A percentile compares a stretch with the other conserved stretches of the same genome.
These are phyloP conservation scores for Siniperca scherzeri DNA, from an alignment of 2,797 vertebrate species.

Conservation along the genomic window DNA sequence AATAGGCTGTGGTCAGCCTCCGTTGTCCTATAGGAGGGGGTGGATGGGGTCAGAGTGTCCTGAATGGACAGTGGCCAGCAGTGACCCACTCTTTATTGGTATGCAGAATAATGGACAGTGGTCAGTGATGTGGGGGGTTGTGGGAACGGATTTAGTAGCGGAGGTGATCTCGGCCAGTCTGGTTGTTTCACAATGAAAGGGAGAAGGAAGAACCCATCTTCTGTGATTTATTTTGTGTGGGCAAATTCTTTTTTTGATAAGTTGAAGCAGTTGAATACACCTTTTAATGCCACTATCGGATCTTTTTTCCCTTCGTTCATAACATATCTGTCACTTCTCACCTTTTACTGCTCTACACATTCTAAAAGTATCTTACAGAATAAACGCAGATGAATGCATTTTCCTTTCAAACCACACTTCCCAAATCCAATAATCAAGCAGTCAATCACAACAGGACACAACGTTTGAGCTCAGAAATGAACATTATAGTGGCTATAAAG, in stretches of 20 bases:
- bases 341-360: not conserved
- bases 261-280: not conserved
- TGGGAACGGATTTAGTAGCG: conserved; percentile 68
- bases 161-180: conserved; percentile 51
- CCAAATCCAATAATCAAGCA: conserved; percentile 50
- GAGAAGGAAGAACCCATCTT: not conserved
- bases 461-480: conserved; percentile 56
- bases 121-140: conserved; percentile 63
- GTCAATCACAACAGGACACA: conserved; percentile 63
- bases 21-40: conserved; percentile 51
- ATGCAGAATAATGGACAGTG: conserved; percentile 70
- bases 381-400: conserved; percentile 12
- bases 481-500: conserved; percentile 59
- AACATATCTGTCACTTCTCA: conserved; percentile 14
- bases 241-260: not conserved
- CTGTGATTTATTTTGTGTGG: conserved; percentile 1
- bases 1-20: conserved; percentile 63
- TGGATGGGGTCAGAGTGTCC: conserved; percentile 56
- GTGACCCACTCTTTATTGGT: conserved; percentile 67
- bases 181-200: conserved; percentile 45
- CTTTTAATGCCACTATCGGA: not conserved
- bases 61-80: conserved; percentile 76
- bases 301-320: not conserved
- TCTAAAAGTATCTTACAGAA: not conserved
- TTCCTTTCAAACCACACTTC: not conserved